phyloP scores from a whole-genome alignment of 2,888 invertebrate species.

The Strigamia maritima region DNA sequence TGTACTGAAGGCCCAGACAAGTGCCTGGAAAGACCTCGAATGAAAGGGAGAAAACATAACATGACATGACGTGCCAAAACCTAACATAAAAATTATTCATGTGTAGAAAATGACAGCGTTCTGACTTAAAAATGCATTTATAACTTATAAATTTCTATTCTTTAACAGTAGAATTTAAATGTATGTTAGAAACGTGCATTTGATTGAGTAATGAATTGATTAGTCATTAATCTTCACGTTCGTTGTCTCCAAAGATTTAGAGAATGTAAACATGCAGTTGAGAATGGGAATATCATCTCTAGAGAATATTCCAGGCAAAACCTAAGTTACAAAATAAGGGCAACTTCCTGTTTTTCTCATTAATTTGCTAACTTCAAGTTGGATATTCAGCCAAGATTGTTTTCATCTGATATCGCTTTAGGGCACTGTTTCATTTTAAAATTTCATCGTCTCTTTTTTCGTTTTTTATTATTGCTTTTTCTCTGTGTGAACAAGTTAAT shows the following conservation, averaged over 20 bases:
- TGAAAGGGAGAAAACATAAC: too few species aligned
- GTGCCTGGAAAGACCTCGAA: too few species aligned
- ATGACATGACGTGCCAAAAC: too few species aligned
- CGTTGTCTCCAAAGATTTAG: not conserved
- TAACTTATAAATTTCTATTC: too few species aligned
- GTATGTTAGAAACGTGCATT: too few species aligned
- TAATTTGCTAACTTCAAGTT: not conserved
- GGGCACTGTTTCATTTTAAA: constrained; percentile 17
- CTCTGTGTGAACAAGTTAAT: constrained; percentile 12
- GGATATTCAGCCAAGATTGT: constrained; percentile 14
- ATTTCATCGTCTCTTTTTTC: not conserved
- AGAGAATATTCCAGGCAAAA: not conserved
- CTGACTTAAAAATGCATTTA: too few species aligned
- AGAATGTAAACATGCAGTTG: not conserved
- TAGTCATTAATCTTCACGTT: not conserved
- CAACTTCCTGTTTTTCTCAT: constrained; percentile 16
- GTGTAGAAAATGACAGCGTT: too few species aligned
- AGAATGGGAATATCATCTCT: not conserved
- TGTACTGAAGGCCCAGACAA: too few species aligned
- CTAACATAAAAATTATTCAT: too few species aligned
- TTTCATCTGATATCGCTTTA: constrained; percentile 1
- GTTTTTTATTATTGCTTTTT: not conserved
- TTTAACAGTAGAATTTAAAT: too few species aligned
- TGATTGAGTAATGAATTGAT: too few species aligned
- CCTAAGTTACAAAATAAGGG: not conserved